These are phyloP conservation scores for Sebastes hubbsi DNA, from an alignment of 2,797 vertebrate genomes.

Conservation along the genomic window DNA sequence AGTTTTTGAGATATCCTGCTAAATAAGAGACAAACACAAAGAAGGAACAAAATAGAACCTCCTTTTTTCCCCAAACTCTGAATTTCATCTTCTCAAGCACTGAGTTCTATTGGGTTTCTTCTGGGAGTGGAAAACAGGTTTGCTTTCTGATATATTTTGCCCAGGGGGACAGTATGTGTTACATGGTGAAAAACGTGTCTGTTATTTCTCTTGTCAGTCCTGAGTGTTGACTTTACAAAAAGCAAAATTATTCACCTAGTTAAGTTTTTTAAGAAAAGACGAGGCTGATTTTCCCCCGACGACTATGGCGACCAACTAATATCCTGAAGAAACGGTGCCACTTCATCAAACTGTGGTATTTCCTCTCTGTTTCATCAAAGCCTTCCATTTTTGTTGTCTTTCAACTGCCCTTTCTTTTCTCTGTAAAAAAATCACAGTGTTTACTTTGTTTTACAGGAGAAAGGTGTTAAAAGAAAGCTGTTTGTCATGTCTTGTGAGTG, in stretches of 20 bases:
- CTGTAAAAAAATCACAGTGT: conserved; percentile 44
- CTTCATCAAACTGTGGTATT: conserved; percentile 38
- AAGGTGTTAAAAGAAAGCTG: conserved; percentile 45
- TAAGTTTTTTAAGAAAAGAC: background rate
- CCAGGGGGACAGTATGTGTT: background rate
- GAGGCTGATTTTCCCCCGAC: background rate
- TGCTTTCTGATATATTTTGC: background rate
- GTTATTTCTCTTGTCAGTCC: conserved; percentile 31
- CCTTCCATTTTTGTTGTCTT: conserved; percentile 28
- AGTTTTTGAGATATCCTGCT: background rate
- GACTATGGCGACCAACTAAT: conserved; percentile 24
- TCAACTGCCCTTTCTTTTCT: conserved; percentile 20
- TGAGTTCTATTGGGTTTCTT: background rate
- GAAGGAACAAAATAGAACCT: background rate
- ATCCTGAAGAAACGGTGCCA: conserved; percentile 22
- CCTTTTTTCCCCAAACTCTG: background rate
- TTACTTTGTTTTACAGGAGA: conserved; percentile 61
- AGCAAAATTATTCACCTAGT: conserved; percentile 40
- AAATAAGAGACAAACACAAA: background rate
- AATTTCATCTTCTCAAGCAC: background rate
- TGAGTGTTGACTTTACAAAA: conserved; percentile 30
- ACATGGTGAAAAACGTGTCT: conserved; percentile 6
- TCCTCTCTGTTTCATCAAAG: conserved; percentile 39
- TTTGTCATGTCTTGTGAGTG: conserved; percentile 28
- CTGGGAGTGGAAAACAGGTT: background rate